Evolutionary conservation across 2,888 invertebrate genomes (phyloP), one percentile per base, ranked within the genome.

Genomic region (Drosophila pseudotalamancana): DNA sequence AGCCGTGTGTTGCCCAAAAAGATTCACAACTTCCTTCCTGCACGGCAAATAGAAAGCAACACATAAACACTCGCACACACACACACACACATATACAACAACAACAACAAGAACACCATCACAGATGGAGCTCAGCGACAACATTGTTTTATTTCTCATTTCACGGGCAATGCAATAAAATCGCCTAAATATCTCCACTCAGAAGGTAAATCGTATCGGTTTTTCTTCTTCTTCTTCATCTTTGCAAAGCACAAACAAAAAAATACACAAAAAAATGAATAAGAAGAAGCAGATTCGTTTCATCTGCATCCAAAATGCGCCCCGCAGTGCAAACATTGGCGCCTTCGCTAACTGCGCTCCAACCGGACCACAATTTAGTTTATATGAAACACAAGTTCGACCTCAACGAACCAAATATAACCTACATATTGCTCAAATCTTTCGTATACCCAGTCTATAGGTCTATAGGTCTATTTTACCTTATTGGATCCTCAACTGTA

Each of bases 251-350:
- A n/a, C n/a, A 70, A 67, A 53, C 71, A 64, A 32, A 18, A 31
- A 5, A 21, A 32, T 16, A 16, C 12, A 32, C 6, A n/a, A 16
- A 4, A 23, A n/a, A 4, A 21, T 4, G 1, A 9, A 12, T 4
- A n/a, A 42, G 14, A 14, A 27, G 16, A 25, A 42, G 25, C 2
- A 19, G 12, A 60, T 85, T 69, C 76, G 68, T 69, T 68, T 71
- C 61, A 77, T 82, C 68, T 84, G 86, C 77, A 65, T 62, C 55
- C 62, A 62, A 75, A 73, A 68, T 71, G 87, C 72, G 51, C 88
- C 88, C 89, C 88, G 80, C 81, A 59, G 87, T 83, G 80, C 87
- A 89, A 88, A 89, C 88, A 88, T 89, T 89, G 89, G 89, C 89
- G 89, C 89, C 89, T 84, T 79, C 35, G 67, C 66, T 34, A 54